A percentile compares a stretch with the other conserved stretches of the same genome.
phyloP scores from a whole-genome alignment of 1,140 invertebrate genomes.

The Thaumetopoea pityocampa region DNA sequence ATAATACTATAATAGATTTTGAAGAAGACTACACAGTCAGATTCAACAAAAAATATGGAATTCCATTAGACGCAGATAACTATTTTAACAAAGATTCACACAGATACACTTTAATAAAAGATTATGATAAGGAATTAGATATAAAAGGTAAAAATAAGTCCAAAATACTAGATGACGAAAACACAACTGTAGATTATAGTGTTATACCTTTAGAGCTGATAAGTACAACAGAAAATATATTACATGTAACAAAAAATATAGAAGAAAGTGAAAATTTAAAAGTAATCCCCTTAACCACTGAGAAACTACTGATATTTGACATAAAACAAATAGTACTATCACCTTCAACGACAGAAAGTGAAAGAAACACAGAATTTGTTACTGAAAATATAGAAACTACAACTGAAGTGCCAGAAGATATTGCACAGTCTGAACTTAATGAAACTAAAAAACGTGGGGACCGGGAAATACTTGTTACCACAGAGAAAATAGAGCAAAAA shows the following conservation, averaged over 20 bases:
- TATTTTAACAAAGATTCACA: constrained; percentile 49
- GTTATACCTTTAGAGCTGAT: constrained; percentile 62
- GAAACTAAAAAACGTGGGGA: constrained; percentile 2
- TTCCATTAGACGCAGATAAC: constrained; percentile 41
- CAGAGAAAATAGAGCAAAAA: too few species aligned
- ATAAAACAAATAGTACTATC: constrained; percentile 48
- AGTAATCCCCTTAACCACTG: constrained; percentile 55
- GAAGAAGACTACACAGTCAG: constrained; percentile 29
- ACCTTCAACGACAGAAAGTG: constrained; percentile 45
- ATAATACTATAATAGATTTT: constrained; percentile 64
- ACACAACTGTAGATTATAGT: constrained; percentile 44
- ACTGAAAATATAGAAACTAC: constrained; percentile 21
- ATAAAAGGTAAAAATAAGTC: constrained; percentile 9
- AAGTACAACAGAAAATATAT: constrained; percentile 49
- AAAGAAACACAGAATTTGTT: constrained; percentile 35
- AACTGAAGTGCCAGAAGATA: not conserved
- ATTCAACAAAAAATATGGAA: constrained; percentile 29
- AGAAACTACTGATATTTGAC: constrained; percentile 36
- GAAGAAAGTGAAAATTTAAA: constrained; percentile 57
- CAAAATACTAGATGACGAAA: constrained; percentile 22
- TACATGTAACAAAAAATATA: constrained; percentile 30
- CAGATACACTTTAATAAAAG: constrained; percentile 51
- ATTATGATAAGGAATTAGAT: constrained; percentile 23
- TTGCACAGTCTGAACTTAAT: not conserved
- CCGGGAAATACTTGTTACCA: too few species aligned